Evolutionary conservation across 2,113 vertebrate genomes (phyloP), one percentile per base, ranked within the genome.

Genomic region (Athene cunicularia): DNA sequence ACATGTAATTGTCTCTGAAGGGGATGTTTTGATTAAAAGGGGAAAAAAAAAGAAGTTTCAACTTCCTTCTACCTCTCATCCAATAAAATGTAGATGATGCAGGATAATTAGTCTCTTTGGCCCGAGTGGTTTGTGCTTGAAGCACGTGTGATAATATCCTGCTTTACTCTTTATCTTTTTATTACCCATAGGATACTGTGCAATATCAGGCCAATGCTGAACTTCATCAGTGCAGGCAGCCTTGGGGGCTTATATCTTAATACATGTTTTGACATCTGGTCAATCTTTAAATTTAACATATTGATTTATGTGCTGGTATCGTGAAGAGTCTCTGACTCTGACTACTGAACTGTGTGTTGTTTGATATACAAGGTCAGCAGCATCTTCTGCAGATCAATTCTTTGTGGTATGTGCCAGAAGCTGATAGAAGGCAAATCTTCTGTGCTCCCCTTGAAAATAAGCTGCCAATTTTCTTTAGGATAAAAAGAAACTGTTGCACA

Each of bases 51-150:
- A 71, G n/a, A n/a, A 64, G 62, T 68, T 92, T 72, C 74, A 88
- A 21, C 59, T 93, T 83, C 81, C 49, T 37, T 70, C 62, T 84
- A 55, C 9, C 6, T 81, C 66, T 92, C 70, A 77, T 80, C 17
- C 94, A 80, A 95, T 50, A 81, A 87, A 92, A 85, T 53, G 19
- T 33, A 89, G 70, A 84, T 80, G 30, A 67, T 72, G 12, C 55
- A 83, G 28, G 52, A 85, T 87, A 91, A 91, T 92, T 89, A 89
- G 77, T 89, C 37, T 93, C 45, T 76, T 70, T 89, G n/a, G 17
- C 41, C 62, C 43, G n/a, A 71, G 49, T 59, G 32, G n/a, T 77
- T 91, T 86, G 32, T 43, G 49, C 50, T 92, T 6, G 4, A 91
- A 87, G 41, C 12, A 9, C 67, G 92, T 89, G 56, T 76, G n/a